Percentiles rank a stretch among this genome's conserved stretches.
These are phyloP conservation scores for Trichonephila clavipes DNA, from an alignment of 1,140 invertebrate genomes.

Conservation along the genomic window DNA sequence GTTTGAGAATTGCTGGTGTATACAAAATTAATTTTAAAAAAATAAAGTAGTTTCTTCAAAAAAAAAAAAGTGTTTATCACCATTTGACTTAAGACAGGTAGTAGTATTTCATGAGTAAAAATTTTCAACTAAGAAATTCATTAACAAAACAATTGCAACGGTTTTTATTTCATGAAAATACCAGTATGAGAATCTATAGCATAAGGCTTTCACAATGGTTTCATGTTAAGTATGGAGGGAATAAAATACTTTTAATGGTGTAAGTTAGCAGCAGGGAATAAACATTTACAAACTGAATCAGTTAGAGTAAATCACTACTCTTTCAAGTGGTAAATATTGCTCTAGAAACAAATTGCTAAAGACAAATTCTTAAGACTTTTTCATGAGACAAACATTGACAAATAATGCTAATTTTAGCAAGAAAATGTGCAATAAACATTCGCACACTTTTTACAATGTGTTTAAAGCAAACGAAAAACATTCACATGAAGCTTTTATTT, in stretches of 20 bases:
- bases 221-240: conserved; percentile 66
- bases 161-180: conserved; percentile 76
- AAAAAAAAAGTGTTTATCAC: no score
- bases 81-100: no score
- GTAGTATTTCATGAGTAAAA: no score
- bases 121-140: background rate
- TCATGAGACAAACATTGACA: background rate
- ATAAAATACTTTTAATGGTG: conserved; percentile 19
- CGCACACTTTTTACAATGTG: background rate
- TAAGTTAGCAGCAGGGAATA: conserved; percentile 16
- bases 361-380: background rate
- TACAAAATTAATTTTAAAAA: no score
- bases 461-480: background rate
- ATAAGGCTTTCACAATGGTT: conserved; percentile 67
- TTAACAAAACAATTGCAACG: conserved; percentile 71
- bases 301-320: background rate
- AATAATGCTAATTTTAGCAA: background rate
- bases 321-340: background rate
- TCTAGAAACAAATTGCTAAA: background rate
- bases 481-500: background rate
- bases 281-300: background rate
- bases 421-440: background rate
- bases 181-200: conserved; percentile 65
- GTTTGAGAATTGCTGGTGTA: no score
- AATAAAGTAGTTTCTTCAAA: no score